Conservation (phyloP, 1,140 invertebrate species). For the Drosophila ercepeae region DNA sequence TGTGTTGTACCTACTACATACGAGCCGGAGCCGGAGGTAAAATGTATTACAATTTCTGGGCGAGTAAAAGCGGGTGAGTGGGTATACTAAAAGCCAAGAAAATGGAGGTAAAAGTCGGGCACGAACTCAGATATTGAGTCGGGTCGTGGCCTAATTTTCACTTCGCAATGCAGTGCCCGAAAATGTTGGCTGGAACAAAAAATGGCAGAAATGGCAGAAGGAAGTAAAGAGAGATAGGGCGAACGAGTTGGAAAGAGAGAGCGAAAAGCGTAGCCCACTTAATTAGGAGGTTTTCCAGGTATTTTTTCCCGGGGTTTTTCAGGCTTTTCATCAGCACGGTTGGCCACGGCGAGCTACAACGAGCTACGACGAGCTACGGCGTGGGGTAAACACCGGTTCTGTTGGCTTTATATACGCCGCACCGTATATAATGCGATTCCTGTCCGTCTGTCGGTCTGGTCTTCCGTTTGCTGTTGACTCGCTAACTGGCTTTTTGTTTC, state of each 20-base stretch:
- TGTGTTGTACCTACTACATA: conserved; percentile 1
- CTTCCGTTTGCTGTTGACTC: conserved; percentile 29
- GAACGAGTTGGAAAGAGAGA: neutral
- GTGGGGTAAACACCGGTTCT: conserved; percentile 39
- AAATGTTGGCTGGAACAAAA: conserved; percentile 22
- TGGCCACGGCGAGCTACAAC: conserved; percentile 5
- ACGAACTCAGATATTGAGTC: conserved; percentile 24
- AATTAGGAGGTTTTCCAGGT: conserved; percentile 61
- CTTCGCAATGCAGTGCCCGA: conserved; percentile 34
- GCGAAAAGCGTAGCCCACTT: conserved; percentile 41
- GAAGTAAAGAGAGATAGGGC: neutral
- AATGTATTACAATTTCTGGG: conserved; percentile 44
- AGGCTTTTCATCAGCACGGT: conserved; percentile 36
- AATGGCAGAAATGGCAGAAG: conserved; percentile 6
- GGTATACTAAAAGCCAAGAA: conserved; percentile 22
- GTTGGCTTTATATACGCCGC: conserved; percentile 8
- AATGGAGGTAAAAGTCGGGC: conserved; percentile 24
- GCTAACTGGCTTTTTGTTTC: conserved; percentile 42
- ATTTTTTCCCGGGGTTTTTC: conserved; percentile 11
- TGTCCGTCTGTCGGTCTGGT: conserved; percentile 11
- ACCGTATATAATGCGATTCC: conserved; percentile 45
- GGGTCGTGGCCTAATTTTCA: conserved; percentile 53
- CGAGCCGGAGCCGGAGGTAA: conserved; percentile 31
- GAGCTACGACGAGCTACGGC: no score
- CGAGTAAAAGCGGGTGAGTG: neutral